Evolutionary conservation across 2,797 vertebrate genomes (phyloP).

Genomic region (Oophaga sylvatica): DNA sequence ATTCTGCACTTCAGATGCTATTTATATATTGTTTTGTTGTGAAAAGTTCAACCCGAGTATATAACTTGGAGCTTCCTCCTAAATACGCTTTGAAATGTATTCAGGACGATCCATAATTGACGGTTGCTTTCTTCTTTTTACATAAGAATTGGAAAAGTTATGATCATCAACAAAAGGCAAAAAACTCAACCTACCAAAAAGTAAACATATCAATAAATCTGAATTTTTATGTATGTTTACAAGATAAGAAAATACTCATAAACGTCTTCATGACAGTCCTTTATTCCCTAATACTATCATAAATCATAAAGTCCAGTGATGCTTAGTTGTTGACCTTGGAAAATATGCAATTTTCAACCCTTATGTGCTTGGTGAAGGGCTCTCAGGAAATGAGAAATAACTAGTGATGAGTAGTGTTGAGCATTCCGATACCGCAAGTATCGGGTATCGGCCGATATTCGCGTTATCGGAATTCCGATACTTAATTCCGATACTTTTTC

Average conservation of each 20-base stretch:
- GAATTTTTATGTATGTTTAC: background rate
- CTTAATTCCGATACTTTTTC: no score
- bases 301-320: no score
- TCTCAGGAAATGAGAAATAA: no score
- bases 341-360: no score
- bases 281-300: no score
- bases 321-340: no score
- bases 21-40: slow-evolving; percentile 26
- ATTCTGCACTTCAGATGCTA: slow-evolving; percentile 18
- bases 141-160: no score
- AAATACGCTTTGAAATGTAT: background rate
- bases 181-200: background rate
- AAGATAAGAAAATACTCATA: background rate
- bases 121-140: background rate
- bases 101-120: background rate
- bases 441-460: no score
- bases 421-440: no score
- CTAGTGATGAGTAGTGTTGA: no score
- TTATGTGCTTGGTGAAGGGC: no score
- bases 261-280: background rate
- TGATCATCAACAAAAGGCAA: background rate
- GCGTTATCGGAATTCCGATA: no score
- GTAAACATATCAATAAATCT: background rate
- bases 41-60: slow-evolving; percentile 19
- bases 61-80: background rate